Conservation (phyloP, 2,113 vertebrate genomes). For the Argyrosomus japonicus region DNA sequence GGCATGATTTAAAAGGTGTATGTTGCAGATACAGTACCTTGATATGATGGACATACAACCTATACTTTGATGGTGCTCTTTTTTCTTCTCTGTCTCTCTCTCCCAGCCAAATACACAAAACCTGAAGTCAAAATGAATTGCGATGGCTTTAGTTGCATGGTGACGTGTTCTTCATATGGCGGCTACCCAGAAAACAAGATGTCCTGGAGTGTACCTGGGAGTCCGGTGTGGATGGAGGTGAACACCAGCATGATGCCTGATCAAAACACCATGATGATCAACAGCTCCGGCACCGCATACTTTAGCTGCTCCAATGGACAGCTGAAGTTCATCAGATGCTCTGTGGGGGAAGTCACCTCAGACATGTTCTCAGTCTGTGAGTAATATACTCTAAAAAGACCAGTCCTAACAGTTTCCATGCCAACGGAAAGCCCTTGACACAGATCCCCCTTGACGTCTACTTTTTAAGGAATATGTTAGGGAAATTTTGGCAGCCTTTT, state of each 20-base stretch:
- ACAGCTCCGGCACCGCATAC: constrained; percentile 2
- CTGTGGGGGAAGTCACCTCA: constrained; percentile 24
- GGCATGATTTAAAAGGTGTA: background rate
- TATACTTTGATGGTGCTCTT: background rate
- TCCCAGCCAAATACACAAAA: constrained; percentile 58
- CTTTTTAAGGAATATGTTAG: background rate
- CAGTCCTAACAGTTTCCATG: background rate
- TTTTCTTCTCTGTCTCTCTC: background rate
- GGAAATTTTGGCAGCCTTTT: background rate
- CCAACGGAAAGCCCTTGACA: constrained; percentile 16
- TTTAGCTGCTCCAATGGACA: constrained; percentile 51
- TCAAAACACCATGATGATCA: constrained; percentile 18
- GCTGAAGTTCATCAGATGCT: constrained; percentile 52
- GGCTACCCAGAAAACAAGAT: constrained; percentile 36
- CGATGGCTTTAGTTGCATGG: background rate
- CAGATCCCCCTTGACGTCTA: background rate
- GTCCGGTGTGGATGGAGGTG: background rate
- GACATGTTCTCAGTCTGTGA: constrained; percentile 52
- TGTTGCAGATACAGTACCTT: background rate
- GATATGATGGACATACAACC: background rate
- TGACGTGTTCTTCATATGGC: constrained; percentile 47
- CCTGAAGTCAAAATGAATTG: constrained; percentile 5
- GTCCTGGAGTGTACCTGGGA: background rate
- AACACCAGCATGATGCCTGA: fast-evolving
- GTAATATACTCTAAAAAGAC: constrained; percentile 28